These are phyloP conservation scores for Agrochola lychnidis DNA, from an alignment of 2,888 invertebrate genomes.

Conservation along the genomic window DNA sequence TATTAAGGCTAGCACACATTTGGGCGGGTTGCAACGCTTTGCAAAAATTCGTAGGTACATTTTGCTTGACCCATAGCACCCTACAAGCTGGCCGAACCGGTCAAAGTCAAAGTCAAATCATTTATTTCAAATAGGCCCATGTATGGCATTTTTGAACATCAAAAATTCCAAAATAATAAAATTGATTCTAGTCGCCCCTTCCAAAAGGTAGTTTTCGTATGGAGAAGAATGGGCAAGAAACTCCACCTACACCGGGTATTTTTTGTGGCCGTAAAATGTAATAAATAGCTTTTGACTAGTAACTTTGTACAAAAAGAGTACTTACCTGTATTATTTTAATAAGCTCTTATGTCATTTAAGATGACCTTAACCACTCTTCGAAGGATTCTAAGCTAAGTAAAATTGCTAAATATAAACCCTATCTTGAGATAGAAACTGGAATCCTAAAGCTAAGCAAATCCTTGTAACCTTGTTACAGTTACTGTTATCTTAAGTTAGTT, in stretches of 20 bases:
- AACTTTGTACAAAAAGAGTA: no score
- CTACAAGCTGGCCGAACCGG: no score
- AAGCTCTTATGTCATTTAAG: neutral
- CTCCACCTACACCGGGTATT: no score
- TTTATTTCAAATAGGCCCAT: no score
- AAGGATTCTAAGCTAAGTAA: neutral
- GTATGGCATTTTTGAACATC: no score
- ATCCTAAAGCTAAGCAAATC: slow-evolving; percentile 24
- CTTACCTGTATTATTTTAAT: neutral
- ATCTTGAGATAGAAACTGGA: slow-evolving; percentile 12
- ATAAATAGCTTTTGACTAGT: no score
- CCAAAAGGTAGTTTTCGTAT: no score
- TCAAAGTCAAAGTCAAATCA: no score
- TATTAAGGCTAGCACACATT: neutral
- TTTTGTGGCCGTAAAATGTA: neutral
- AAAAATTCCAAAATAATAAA: no score
- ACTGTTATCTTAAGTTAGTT: slow-evolving; percentile 36
- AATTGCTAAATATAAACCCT: slow-evolving; percentile 1
- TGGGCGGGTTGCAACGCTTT: neutral
- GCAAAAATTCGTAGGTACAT: neutral
- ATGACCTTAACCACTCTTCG: neutral
- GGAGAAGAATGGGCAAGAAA: no score
- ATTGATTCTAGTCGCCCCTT: no score
- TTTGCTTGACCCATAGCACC: neutral
- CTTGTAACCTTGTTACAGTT: slow-evolving; percentile 42